Evolutionary conservation across 2,113 vertebrate genomes (phyloP).

Genomic region (Notothenia coriiceps): DNA sequence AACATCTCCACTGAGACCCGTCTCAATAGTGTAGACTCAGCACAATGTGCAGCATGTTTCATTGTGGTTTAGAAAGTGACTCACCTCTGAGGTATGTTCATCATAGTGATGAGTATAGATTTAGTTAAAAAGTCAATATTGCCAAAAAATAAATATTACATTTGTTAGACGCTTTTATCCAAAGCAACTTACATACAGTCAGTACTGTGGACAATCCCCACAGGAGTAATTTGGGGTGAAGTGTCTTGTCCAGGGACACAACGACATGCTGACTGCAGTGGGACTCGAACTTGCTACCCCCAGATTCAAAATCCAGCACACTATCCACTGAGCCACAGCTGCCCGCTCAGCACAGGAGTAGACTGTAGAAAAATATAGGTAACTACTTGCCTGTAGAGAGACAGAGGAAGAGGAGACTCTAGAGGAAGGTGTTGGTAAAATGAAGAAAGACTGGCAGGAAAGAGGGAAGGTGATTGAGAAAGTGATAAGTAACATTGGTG

Average conservation of each 20-base stretch:
- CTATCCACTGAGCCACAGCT: no score
- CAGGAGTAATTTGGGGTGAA: no score
- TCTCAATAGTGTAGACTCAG: background rate
- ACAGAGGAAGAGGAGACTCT: background rate
- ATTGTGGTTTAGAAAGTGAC: background rate
- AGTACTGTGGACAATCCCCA: no score
- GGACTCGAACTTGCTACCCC: no score
- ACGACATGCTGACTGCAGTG: no score
- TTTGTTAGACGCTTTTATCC: no score
- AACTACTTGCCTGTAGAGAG: background rate
- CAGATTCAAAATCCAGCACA: no score
- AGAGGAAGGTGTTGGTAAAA: background rate
- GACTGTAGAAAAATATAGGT: background rate
- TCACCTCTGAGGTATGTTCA: background rate
- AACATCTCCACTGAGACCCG: background rate
- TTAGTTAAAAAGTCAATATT: background rate
- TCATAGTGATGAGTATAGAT: background rate
- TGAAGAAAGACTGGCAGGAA: conserved; percentile 2
- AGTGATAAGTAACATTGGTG: conserved; percentile 46
- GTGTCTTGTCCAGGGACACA: no score
- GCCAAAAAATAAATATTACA: background rate
- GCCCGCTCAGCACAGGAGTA: background rate
- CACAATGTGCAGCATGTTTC: conserved; percentile 1
- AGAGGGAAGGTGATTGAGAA: conserved; percentile 15
- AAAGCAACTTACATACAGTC: no score